Evolutionary conservation across 2,797 vertebrate species (phyloP), one percentile per base, ranked within the genome.

Genomic region (Lithobates pipiens): DNA sequence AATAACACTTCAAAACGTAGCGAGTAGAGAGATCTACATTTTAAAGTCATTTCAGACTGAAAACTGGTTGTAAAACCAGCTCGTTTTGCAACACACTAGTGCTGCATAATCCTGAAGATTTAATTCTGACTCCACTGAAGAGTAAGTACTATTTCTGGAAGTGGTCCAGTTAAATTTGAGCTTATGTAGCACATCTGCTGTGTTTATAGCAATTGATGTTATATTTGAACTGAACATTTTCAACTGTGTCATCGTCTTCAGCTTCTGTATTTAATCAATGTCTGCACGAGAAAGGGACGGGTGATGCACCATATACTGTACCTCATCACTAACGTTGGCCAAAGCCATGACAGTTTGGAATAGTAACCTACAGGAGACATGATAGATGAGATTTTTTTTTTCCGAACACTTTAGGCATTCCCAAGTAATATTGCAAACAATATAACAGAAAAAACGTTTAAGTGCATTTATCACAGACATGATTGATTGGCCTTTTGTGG

Each of bases 161-260:
- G 32, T 63, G 46, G 8, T 84, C 86, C 86, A 87, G 76, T 79
- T 79, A 63, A 83, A 57, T 83, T 83, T 75, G 81, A 71, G 76
- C 46, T 87, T 84, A 80, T 79, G 61, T 46, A 68, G 71, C 81
- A 83, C 86, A 87, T 87, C 86, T 87, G 86, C 70, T 80, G 67
- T 77, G 42, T 86, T 70, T 50, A 23, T 76, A 80, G 21, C 44
- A 75, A 27, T 54, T 69, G 61, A 87, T 79, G 70, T 39, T 87
- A 69, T 46, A 63, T 83, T 75, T 78, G 69, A 42, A 83, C 39
- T 74, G 72, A 71, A 70, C 74, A 71, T 25, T 77, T 39, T 82
- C 74, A 46, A 50, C 50, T 77, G 36, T 67, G 25, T 65, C n/a
- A 76, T 81, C 21, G 39, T 27, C 50, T 71, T 25, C n/a, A 39